Percentiles rank a stretch among this genome's conserved stretches.
Evolutionary conservation across 2,113 vertebrate species (phyloP).

Genomic region (Setophaga kirtlandii): DNA sequence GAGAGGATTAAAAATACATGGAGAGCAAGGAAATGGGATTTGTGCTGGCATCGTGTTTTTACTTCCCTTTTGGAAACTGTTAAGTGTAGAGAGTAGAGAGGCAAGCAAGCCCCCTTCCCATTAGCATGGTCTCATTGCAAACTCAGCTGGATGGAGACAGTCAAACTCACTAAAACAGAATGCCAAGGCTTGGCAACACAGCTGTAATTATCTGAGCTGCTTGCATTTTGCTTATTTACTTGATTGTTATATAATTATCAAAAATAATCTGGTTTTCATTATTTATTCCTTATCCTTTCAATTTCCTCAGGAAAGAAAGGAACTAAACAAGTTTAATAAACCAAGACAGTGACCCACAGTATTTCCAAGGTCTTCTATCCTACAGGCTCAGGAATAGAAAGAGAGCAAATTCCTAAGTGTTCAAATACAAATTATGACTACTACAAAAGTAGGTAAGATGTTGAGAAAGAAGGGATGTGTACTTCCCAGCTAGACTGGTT

Average conservation of each 20-base stretch:
- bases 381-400: neutral
- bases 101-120: neutral
- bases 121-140: neutral
- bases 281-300: neutral
- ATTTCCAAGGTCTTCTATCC: neutral
- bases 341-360: neutral
- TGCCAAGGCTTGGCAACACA: neutral
- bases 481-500: neutral
- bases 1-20: neutral
- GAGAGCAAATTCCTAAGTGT: neutral
- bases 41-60: neutral
- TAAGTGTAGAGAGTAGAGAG: neutral
- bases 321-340: neutral
- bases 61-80: neutral
- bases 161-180: neutral
- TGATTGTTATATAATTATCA: neutral
- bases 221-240: neutral
- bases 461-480: neutral
- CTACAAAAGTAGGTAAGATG: neutral
- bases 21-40: neutral
- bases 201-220: neutral
- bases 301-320: neutral
- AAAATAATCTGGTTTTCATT: neutral
- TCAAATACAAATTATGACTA: neutral
- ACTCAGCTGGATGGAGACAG: neutral